A percentile compares a stretch with the other conserved stretches of the same genome.
Conservation (phyloP, 35 echinoderm and acorn worm species). For the Ophiothrix spiculata region DNA sequence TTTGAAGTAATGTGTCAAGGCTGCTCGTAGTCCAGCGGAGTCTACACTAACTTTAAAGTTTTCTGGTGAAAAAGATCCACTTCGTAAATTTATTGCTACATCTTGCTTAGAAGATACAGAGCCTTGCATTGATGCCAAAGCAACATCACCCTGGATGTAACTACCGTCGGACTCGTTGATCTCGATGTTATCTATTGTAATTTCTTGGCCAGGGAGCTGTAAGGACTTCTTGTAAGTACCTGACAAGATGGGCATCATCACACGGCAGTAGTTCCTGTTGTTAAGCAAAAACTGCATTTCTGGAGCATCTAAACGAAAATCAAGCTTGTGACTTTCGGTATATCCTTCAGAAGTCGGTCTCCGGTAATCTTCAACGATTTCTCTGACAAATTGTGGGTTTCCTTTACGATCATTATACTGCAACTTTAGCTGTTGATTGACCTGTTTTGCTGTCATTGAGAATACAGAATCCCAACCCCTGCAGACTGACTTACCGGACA, state of each 20-base stretch:
- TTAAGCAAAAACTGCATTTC: constrained; percentile 12
- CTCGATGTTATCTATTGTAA: neutral
- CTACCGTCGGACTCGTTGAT: neutral
- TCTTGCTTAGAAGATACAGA: neutral
- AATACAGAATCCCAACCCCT: constrained; percentile 10
- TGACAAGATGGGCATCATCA: neutral
- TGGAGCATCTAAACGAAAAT: constrained; percentile 2
- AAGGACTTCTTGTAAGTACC: neutral
- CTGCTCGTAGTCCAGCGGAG: neutral
- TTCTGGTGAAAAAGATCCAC: neutral
- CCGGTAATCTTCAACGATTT: neutral
- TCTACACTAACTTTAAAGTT: neutral
- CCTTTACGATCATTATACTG: constrained; percentile 19
- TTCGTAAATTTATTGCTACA: neutral
- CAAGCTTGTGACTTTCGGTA: neutral
- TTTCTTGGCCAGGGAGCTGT: neutral
- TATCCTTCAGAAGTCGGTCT: neutral
- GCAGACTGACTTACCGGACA: constrained; percentile 8
- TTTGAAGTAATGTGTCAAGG: neutral
- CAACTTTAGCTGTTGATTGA: neutral
- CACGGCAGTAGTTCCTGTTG: neutral
- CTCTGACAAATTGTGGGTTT: constrained; percentile 16
- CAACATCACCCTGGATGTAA: constrained; percentile 18
- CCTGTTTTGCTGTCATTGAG: constrained; percentile 23
- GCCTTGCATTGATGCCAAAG: neutral